Base-by-base conservation (phyloP, 2,888 invertebrate genomes). In the Pachydiplax longipennis region DNA sequence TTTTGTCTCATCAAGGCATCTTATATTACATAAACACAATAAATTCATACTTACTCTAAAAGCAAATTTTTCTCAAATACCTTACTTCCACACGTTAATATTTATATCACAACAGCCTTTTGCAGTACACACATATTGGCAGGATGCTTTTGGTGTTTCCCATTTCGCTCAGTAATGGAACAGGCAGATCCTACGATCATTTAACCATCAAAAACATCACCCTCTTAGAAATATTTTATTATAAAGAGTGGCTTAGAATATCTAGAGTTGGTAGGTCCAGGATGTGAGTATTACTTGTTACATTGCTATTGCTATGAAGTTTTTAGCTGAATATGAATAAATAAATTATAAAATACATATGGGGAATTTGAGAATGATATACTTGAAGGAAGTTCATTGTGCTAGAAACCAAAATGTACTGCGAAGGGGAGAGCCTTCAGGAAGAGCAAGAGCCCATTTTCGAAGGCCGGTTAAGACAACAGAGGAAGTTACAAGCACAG, bases 371-470 rank as follows among this genome's bases (percentile, higher is more conserved):
- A 31, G 65, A 40, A 15, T 31, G 22, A 40, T 22, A 40, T 25
- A 37, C 12, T 82, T 44, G 13, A 82, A 15, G 13, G 31, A 58
- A 58, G 83, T 80, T 91, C 81, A 91, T 87, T 87, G 87, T 25
- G 91, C 87, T 22, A 92, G 90, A 61, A 91, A 91, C 91, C 91
- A 90, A 15, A 92, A 90, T 25, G 91, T 90, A 80, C 90, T 90
- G 35, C 91, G 91, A 22, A 91, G 65, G 15, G 91, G 87, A 12
- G 97, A 97, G 93, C 97, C 97, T 91, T 96, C 96, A 0, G 98
- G 98, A 93, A 98, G 94, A 0, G 97, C 96, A 91, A 97, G 93
- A 0, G 97, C 96, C 98, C 98, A 98, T 93, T 98, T 98, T 91
- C 98, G 96, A 90, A 98, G 94, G 5, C 97, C 98, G 2, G 97